These are phyloP conservation scores for Oryzias celebensis DNA, from an alignment of 2,113 vertebrate species.

Conservation along the genomic window DNA sequence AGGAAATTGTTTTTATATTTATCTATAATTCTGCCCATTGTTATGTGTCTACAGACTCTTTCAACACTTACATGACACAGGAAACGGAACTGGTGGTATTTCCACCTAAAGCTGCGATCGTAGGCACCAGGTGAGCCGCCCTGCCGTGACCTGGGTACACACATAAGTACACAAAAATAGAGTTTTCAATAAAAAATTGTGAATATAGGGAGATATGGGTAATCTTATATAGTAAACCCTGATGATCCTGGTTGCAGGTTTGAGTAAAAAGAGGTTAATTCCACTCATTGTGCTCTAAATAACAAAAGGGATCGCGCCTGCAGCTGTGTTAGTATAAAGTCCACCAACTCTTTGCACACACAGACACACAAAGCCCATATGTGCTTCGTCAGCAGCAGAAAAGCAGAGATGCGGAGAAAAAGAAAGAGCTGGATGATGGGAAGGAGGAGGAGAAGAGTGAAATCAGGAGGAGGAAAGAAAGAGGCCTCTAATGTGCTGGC, in stretches of 20 bases:
- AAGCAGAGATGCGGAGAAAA: constrained; percentile 18
- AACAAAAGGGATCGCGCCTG: constrained; percentile 5
- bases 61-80: constrained; percentile 91
- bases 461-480: constrained; percentile 4
- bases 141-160: constrained; percentile 77
- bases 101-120: constrained; percentile 97
- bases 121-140: constrained; percentile 92
- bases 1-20: too few relatives aligned
- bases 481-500: constrained; percentile 46
- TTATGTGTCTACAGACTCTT: background rate
- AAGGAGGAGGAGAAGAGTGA: constrained; percentile 3
- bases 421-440: constrained; percentile 27
- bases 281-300: constrained; percentile 13
- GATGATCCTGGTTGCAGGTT: background rate
- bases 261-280: constrained; percentile 3
- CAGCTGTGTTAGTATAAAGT: constrained; percentile 72
- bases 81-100: constrained; percentile 98
- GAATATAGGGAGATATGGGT: background rate
- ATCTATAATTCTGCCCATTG: background rate
- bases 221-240: background rate
- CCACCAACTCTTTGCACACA: constrained; percentile 22
- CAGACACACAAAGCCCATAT: constrained; percentile 37
- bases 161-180: background rate
- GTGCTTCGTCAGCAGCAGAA: constrained; percentile 64
- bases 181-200: background rate